Base-by-base conservation (phyloP, 2,797 vertebrate genomes). In the Tragopan temminckii region DNA sequence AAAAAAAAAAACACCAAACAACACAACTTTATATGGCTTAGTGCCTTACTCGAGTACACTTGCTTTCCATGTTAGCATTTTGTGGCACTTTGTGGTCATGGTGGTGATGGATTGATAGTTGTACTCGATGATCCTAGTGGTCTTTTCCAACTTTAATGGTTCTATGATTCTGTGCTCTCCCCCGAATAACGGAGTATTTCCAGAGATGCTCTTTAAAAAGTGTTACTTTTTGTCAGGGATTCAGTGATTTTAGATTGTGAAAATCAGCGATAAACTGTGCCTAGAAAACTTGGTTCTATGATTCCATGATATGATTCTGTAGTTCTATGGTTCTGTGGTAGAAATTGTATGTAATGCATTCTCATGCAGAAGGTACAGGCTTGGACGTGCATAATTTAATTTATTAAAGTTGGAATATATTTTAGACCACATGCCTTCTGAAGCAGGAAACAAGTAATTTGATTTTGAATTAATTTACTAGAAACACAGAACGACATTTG, bases 391-490 rank as follows among this genome's bases (percentile, higher is more conserved):
- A 50, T 93, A 85, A 94, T 94, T 87, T 89, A 69, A 89, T 97
- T 94, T 95, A 88, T 91, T 94, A 61, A 94, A 92, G 68, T 89
- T 90, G 84, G 94, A 94, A 95, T 94, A 85, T 93, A 76, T 89
- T 92, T 94, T 76, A 94, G 84, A 72, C 82, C 70, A 85, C 78
- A 74, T 92, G 89, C 48, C 77, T 85, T 96, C 83, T 17, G 4
- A 89, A 96, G 90, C 95, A 95, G 94, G 95, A 96, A 95, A 95
- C 90, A 38, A 86, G 79, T 95, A 96, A 96, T 97, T 94, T 95
- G 71, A 96, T 97, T 96, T 96, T 64, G 90, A 95, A 95, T 95
- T 95, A 95, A 97, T 97, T 96, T 96, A 66, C 66, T 94, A 74
- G 88, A 86, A 94, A 94, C 83, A 94, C 70, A 76, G 58, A 58